Percentiles rank a stretch among this genome's conserved stretches.
These are phyloP conservation scores for Masticophis lateralis DNA, from an alignment of 2,797 vertebrate genomes.

Conservation along the genomic window DNA sequence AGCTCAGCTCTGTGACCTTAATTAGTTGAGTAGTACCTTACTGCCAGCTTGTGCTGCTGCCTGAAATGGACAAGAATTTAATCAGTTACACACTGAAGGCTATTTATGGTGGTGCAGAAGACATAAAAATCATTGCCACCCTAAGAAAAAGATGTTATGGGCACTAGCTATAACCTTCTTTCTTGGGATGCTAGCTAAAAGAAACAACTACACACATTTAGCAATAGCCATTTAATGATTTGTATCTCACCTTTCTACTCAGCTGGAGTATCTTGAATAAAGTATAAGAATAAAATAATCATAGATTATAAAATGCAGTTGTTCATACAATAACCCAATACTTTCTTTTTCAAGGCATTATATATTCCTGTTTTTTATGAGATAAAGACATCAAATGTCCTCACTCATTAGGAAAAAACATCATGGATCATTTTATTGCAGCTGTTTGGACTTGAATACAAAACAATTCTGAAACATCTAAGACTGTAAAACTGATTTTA, in stretches of 20 bases:
- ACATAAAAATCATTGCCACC: neutral
- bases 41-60: neutral
- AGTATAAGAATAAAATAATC: neutral
- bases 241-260: neutral
- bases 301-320: neutral
- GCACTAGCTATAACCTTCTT: neutral
- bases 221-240: neutral
- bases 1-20: neutral
- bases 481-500: neutral
- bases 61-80: neutral
- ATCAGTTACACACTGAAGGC: neutral
- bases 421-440: neutral
- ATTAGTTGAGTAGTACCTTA: neutral
- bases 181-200: neutral
- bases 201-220: neutral
- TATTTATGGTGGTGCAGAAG: neutral
- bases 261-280: neutral
- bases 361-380: neutral
- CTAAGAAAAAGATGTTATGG: neutral
- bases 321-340: neutral
- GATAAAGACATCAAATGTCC: neutral
- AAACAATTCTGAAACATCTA: neutral
- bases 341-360: neutral
- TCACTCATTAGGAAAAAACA: neutral
- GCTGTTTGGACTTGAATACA: neutral